These are phyloP conservation scores for Corythornis madagascariensis DNA, from an alignment of 2,113 vertebrate species.

Conservation along the genomic window DNA sequence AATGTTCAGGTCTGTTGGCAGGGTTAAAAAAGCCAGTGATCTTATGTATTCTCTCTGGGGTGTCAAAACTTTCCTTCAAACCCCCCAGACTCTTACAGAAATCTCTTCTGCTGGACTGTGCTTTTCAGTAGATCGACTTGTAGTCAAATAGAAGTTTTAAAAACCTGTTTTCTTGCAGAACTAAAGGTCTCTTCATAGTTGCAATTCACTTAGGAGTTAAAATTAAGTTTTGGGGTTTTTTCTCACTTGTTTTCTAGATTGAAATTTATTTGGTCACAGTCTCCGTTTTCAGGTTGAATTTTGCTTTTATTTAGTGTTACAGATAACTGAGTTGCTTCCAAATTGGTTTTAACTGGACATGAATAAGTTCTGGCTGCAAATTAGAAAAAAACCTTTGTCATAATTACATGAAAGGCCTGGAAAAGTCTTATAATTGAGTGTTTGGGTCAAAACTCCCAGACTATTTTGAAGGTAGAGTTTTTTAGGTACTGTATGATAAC, in stretches of 20 bases:
- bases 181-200: background rate
- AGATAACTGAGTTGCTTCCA: background rate
- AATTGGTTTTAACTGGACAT: background rate
- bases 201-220: background rate
- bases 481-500: background rate
- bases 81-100: background rate
- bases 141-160: background rate
- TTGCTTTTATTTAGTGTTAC: background rate
- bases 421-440: background rate
- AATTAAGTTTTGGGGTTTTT: background rate
- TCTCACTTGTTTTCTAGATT: background rate
- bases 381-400: background rate
- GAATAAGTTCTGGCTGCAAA: background rate
- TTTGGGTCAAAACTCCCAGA: background rate
- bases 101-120: background rate
- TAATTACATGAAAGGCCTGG: background rate
- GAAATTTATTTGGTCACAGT: background rate
- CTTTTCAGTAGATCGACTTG: background rate
- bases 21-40: background rate
- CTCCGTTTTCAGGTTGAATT: background rate
- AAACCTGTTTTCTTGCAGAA: background rate
- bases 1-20: background rate
- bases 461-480: background rate
- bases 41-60: background rate
- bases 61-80: background rate